phyloP scores from a whole-genome alignment of 35 echinoderm and acorn worm genomes.

The Heliocidaris tuberculata region DNA sequence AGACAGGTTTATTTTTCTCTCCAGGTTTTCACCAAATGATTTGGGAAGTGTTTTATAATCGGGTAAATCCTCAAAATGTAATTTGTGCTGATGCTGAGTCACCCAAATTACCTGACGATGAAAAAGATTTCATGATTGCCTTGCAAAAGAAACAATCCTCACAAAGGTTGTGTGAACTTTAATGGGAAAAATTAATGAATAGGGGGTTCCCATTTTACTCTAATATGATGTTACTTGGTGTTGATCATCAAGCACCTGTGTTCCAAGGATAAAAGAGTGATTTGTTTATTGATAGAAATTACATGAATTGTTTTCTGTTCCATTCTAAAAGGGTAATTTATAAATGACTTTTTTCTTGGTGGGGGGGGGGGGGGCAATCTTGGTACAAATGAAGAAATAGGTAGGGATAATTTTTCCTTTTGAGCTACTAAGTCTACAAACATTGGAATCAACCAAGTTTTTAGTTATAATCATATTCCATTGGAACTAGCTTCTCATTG shows the following conservation, averaged over 20 bases:
- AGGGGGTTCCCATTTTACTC: neutral
- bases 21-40: neutral
- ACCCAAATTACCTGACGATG: neutral
- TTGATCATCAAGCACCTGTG: neutral
- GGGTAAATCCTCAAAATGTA: neutral
- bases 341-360: neutral
- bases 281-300: neutral
- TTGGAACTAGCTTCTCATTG: no score
- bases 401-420: neutral
- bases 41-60: slow-evolving; percentile 9
- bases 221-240: neutral
- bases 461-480: no score
- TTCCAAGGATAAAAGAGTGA: neutral
- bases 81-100: neutral
- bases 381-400: neutral
- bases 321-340: neutral
- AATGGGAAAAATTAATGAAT: neutral
- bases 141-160: no score
- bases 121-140: no score
- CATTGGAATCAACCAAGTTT: no score
- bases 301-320: neutral
- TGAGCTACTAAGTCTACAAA: no score
- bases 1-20: neutral
- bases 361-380: neutral
- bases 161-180: neutral